phyloP scores from a whole-genome alignment of 2,113 vertebrate species.

The Alligator sinensis region DNA sequence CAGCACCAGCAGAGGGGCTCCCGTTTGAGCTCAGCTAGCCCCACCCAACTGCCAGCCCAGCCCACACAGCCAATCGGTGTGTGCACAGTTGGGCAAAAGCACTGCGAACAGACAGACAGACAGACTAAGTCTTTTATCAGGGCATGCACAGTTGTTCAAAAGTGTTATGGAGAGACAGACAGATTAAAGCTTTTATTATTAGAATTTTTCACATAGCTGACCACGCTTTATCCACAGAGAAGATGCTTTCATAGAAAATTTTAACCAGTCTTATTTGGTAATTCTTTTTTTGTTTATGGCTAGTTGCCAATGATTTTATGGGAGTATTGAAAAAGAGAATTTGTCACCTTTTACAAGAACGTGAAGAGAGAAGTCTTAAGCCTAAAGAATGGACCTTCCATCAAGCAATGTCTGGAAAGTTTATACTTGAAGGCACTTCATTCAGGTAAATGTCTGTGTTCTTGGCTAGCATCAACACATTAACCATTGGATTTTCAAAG shows the following conservation, averaged over 20 bases:
- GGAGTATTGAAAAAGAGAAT: neutral
- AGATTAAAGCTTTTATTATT: too few species aligned
- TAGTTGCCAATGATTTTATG: neutral
- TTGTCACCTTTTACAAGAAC: neutral
- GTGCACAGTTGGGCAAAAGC: too few species aligned
- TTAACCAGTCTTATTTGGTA: neutral
- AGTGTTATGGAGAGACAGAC: too few species aligned
- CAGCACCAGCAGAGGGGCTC: too few species aligned
- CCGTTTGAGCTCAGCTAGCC: too few species aligned
- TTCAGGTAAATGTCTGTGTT: constrained; percentile 18
- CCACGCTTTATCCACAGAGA: too few species aligned
- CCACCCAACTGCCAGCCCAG: too few species aligned
- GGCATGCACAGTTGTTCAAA: too few species aligned
- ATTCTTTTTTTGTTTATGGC: neutral
- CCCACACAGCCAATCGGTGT: too few species aligned
- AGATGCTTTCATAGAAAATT: neutral
- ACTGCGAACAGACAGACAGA: too few species aligned
- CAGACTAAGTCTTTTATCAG: too few species aligned
- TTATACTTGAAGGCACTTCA: constrained; percentile 46
- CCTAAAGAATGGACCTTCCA: constrained; percentile 27
- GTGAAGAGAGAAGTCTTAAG: neutral
- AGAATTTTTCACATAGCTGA: too few species aligned
- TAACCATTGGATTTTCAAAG: neutral
- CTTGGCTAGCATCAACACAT: neutral
- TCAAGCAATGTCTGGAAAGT: neutral